Conservation (phyloP, 2,888 invertebrate genomes). For the Andrena hattorfiana region DNA sequence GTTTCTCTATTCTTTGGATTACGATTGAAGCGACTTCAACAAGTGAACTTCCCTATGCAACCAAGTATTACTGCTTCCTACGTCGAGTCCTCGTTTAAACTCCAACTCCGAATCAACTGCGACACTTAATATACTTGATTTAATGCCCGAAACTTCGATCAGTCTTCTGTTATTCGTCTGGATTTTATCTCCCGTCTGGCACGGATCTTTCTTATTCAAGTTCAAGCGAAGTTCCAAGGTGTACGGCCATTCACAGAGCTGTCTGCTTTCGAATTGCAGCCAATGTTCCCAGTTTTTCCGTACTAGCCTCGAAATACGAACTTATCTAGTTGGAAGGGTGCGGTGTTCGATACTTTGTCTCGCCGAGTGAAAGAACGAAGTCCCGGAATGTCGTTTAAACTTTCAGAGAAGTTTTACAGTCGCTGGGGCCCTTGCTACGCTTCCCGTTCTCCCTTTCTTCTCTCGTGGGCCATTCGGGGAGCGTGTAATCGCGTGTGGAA, state of each 20-base stretch:
- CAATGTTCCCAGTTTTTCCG: not conserved
- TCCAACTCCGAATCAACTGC: too few relatives aligned
- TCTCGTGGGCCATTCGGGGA: conserved; percentile 18
- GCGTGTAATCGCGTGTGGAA: conserved; percentile 40
- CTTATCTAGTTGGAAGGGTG: conserved; percentile 9
- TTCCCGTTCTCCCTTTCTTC: conserved; percentile 20
- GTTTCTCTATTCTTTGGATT: not conserved
- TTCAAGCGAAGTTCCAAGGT: not conserved
- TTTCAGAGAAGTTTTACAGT: conserved; percentile 59
- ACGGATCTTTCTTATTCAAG: not conserved
- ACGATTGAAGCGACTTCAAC: conserved; percentile 2
- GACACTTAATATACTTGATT: not conserved
- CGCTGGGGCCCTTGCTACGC: not conserved
- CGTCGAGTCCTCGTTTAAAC: too few relatives aligned
- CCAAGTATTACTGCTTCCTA: not conserved
- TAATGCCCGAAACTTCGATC: not conserved
- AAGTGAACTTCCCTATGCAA: not conserved
- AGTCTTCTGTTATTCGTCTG: not conserved
- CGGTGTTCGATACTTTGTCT: conserved; percentile 45
- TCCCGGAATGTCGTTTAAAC: conserved; percentile 64
- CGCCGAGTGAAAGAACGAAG: conserved; percentile 38
- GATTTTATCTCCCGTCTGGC: not conserved
- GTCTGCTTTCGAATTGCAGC: conserved; percentile 9
- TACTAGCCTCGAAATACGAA: conserved; percentile 3
- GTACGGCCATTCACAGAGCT: not conserved